These are phyloP conservation scores for Machaerirhynchus nigripectus DNA, from an alignment of 2,113 vertebrate species.

Conservation along the genomic window DNA sequence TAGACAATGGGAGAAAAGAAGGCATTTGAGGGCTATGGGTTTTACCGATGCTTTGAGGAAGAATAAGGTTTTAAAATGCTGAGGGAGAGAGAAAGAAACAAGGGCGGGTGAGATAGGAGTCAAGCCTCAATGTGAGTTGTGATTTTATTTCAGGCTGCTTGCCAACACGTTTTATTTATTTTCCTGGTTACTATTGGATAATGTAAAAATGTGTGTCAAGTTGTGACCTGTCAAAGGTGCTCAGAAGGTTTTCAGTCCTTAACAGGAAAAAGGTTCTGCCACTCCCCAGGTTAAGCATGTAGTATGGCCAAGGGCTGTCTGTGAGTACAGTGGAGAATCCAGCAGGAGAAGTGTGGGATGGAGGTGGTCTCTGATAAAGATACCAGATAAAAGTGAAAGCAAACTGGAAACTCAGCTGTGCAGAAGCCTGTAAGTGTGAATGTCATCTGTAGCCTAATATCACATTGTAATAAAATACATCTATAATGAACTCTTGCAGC, in stretches of 20 bases:
- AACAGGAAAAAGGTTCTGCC: not conserved
- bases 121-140: not conserved
- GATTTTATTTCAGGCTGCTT: not conserved
- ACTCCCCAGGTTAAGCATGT: not conserved
- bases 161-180: not conserved
- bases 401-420: not conserved
- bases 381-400: not conserved
- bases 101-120: not conserved
- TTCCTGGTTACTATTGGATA: not conserved
- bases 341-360: not conserved
- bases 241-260: not conserved
- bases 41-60: not conserved
- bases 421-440: not conserved
- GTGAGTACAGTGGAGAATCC: not conserved
- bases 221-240: not conserved
- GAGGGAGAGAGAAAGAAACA: not conserved
- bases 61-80: not conserved
- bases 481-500: not conserved
- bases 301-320: not conserved
- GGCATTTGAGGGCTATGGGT: not conserved
- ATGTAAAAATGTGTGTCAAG: not conserved
- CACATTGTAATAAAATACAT: not conserved
- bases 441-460: not conserved
- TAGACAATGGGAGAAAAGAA: not conserved
- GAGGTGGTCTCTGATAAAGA: not conserved